phyloP scores from a whole-genome alignment of 2,888 invertebrate species.

The Oligia fasciuncula region DNA sequence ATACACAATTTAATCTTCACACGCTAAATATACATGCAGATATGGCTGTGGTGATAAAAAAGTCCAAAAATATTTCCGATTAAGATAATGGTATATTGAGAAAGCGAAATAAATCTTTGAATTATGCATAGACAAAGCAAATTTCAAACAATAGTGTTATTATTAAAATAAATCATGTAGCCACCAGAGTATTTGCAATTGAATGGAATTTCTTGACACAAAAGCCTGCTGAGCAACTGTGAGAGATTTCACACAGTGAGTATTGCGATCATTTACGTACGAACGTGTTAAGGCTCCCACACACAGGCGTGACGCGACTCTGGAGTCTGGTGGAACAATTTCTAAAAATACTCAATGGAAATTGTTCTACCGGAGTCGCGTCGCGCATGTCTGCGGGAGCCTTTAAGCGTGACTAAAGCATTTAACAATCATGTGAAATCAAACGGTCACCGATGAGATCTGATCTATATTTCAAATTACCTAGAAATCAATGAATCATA shows the following conservation, averaged over 20 bases:
- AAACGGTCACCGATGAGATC: slow-evolving; percentile 20
- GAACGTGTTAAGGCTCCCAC: not conserved
- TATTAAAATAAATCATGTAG: not conserved
- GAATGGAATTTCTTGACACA: slow-evolving; percentile 25
- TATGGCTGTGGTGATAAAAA: slow-evolving; percentile 60
- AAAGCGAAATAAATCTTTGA: slow-evolving; percentile 3
- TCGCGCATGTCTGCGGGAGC: not conserved
- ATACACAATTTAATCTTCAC: slow-evolving; percentile 54
- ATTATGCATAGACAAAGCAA: slow-evolving; percentile 1
- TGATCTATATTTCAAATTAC: slow-evolving; percentile 7
- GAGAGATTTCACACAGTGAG: slow-evolving; percentile 34
- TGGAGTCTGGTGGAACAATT: not conserved
- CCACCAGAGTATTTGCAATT: not conserved
- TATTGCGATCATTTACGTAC: slow-evolving; percentile 14
- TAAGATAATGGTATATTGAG: slow-evolving; percentile 11
- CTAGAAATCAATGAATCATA: slow-evolving; percentile 19
- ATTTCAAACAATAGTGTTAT: slow-evolving; percentile 13
- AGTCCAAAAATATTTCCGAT: slow-evolving; percentile 38
- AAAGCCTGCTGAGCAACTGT: slow-evolving; percentile 23
- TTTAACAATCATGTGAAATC: slow-evolving; percentile 29
- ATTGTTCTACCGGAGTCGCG: not conserved
- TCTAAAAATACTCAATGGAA: not conserved
- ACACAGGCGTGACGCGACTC: not conserved
- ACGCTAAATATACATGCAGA: slow-evolving; percentile 51
- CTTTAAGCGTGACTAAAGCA: slow-evolving; percentile 15